Percentiles rank a stretch among this genome's conserved stretches.
These are phyloP conservation scores for Torymus tubicola DNA, from an alignment of 2,888 invertebrate species.

Conservation along the genomic window DNA sequence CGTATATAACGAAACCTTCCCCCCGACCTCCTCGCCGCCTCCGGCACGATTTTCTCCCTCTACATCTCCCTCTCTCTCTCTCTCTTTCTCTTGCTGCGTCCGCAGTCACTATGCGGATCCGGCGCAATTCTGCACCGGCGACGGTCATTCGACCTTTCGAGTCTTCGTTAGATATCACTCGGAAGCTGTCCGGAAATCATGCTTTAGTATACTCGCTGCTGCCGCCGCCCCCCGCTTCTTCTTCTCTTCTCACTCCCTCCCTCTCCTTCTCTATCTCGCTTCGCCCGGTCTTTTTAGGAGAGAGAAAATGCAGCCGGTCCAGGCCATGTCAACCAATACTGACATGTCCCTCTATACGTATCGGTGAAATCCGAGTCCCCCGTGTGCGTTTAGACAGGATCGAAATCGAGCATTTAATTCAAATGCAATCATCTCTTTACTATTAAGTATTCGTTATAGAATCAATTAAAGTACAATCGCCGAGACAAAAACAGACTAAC, in stretches of 20 bases:
- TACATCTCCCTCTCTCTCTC: constrained; percentile 47
- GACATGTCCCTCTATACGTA: constrained; percentile 39
- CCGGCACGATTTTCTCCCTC: constrained; percentile 49
- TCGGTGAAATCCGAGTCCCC: constrained; percentile 44
- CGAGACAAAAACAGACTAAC: too few species aligned
- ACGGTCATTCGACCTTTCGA: constrained; percentile 39
- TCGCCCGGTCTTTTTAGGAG: background rate
- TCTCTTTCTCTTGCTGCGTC: constrained; percentile 46
- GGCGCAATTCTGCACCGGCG: constrained; percentile 37
- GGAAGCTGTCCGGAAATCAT: constrained; percentile 35
- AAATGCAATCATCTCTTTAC: too few species aligned
- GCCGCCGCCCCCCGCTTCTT: background rate
- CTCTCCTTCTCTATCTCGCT: background rate
- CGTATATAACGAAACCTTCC: constrained; percentile 20
- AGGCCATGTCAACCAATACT: constrained; percentile 14
- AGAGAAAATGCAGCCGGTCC: background rate
- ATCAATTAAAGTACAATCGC: too few species aligned
- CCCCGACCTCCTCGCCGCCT: background rate
- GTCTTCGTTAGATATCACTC: constrained; percentile 51
- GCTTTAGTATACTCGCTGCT: constrained; percentile 19
- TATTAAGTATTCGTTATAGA: too few species aligned
- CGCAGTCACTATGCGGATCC: constrained; percentile 7
- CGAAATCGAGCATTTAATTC: too few species aligned
- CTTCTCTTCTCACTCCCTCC: background rate
- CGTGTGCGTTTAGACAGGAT: background rate